Conservation (phyloP, 2,888 invertebrate species). For the Philopedon plagiatum region DNA sequence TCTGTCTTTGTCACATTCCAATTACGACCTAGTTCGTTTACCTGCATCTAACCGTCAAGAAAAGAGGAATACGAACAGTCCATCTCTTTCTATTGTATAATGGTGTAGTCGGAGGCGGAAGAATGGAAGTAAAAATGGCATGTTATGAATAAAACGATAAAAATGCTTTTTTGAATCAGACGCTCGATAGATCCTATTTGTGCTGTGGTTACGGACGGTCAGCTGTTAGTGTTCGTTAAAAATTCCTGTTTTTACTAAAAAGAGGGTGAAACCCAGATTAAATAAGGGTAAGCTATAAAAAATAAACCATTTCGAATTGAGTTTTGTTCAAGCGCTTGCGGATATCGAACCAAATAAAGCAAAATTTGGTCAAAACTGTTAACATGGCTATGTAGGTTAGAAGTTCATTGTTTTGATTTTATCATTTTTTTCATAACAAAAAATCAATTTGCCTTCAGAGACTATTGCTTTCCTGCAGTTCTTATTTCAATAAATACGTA, state of each 20-base stretch:
- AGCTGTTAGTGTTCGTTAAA: neutral
- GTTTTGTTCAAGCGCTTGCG: neutral
- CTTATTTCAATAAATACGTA: neutral
- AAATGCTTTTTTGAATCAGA: conserved; percentile 6
- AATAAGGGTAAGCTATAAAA: neutral
- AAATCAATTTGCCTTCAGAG: neutral
- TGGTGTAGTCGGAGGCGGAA: neutral
- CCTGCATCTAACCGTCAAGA: neutral
- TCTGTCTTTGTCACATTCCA: conserved; percentile 18
- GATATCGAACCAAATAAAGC: neutral
- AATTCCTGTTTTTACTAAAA: neutral
- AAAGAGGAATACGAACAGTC: neutral
- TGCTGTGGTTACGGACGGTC: neutral
- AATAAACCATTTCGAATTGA: neutral
- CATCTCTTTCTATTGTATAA: neutral
- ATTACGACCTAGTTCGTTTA: neutral
- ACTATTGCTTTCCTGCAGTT: neutral
- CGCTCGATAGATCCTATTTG: neutral
- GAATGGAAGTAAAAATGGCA: neutral
- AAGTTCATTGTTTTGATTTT: conserved; percentile 15
- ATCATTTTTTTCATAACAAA: neutral
- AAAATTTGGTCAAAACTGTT: no score
- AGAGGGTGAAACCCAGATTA: neutral
- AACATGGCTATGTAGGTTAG: conserved; percentile 27
- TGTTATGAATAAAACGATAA: neutral